A percentile compares a stretch with the other conserved stretches of the same genome.
phyloP scores from a whole-genome alignment of 2,888 invertebrate species.

The Caenorhabditis sp. region DNA sequence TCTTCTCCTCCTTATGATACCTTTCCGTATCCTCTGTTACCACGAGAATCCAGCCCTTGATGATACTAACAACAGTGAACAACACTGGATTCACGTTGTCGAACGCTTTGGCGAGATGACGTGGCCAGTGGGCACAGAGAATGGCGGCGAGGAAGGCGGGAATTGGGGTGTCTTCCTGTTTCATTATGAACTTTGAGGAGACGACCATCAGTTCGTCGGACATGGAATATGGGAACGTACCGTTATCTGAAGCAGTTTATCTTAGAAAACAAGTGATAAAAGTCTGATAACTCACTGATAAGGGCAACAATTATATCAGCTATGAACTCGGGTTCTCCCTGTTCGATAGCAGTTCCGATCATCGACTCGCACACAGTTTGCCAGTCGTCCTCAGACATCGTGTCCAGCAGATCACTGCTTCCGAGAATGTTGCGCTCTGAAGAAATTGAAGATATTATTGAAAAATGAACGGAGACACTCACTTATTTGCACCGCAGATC shows the following conservation, averaged over 20 bases:
- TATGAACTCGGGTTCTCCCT: conserved; percentile 68
- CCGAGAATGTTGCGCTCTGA: conserved; percentile 66
- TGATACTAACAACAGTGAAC: conserved; percentile 57
- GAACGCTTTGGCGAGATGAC: conserved; percentile 62
- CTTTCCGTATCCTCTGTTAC: conserved; percentile 58
- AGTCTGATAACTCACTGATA: conserved; percentile 63
- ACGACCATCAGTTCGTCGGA: conserved; percentile 5
- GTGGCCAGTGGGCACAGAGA: conserved; percentile 67
- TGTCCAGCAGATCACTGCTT: conserved; percentile 46
- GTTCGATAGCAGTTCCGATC: conserved; percentile 54
- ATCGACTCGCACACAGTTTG: conserved; percentile 53
- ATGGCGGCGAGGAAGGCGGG: conserved; percentile 61
- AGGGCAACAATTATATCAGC: conserved; percentile 62
- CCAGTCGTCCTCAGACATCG: conserved; percentile 70
- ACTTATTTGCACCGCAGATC: conserved; percentile 69
- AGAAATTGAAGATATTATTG: no score
- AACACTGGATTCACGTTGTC: conserved; percentile 66
- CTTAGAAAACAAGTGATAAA: no score
- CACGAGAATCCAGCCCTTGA: conserved; percentile 74
- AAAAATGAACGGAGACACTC: no score
- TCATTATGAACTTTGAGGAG: conserved; percentile 60
- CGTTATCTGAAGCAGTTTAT: no score
- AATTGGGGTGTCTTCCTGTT: conserved; percentile 36
- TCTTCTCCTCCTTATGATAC: conserved; percentile 34
- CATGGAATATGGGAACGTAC: no score